Percentiles rank a stretch among this genome's conserved stretches.
phyloP scores from a whole-genome alignment of 2,888 invertebrate species.

The Buathra laborator region DNA sequence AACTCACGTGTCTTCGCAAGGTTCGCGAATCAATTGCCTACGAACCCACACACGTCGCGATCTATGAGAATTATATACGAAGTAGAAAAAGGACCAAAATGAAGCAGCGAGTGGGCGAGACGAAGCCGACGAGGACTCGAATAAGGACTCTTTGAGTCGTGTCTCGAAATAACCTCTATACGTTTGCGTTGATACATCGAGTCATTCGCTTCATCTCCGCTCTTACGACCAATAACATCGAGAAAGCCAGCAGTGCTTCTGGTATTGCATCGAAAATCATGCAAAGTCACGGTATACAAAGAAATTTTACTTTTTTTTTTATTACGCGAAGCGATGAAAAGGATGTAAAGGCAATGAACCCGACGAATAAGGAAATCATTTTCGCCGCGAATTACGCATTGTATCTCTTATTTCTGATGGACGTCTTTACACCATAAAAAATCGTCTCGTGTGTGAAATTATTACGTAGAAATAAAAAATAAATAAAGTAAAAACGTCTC shows the following conservation, averaged over 20 bases:
- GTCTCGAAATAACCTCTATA: constrained; percentile 32
- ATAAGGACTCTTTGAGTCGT: constrained; percentile 41
- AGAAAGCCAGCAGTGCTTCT: not conserved
- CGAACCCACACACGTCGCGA: constrained; percentile 42
- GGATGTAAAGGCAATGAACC: not conserved
- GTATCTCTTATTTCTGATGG: too few species aligned
- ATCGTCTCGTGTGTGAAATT: too few species aligned
- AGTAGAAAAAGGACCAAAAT: constrained; percentile 32
- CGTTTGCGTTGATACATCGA: not conserved
- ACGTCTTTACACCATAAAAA: too few species aligned
- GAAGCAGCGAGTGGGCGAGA: constrained; percentile 61
- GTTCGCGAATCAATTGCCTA: constrained; percentile 39
- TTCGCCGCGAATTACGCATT: too few species aligned
- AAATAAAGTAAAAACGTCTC: too few species aligned
- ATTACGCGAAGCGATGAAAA: not conserved
- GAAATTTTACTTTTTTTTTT: constrained; percentile 4
- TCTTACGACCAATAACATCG: not conserved
- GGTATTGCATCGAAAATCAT: constrained; percentile 15
- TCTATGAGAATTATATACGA: constrained; percentile 41
- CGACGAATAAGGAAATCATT: not conserved
- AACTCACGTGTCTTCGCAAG: constrained; percentile 30
- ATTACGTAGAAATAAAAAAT: too few species aligned
- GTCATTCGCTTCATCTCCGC: not conserved
- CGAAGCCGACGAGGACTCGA: constrained; percentile 54
- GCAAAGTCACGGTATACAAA: constrained; percentile 17